Percentiles rank a stretch among this genome's conserved stretches.
Evolutionary conservation across 2,797 vertebrate genomes (phyloP).

Genomic region (Mastacembelus armatus): DNA sequence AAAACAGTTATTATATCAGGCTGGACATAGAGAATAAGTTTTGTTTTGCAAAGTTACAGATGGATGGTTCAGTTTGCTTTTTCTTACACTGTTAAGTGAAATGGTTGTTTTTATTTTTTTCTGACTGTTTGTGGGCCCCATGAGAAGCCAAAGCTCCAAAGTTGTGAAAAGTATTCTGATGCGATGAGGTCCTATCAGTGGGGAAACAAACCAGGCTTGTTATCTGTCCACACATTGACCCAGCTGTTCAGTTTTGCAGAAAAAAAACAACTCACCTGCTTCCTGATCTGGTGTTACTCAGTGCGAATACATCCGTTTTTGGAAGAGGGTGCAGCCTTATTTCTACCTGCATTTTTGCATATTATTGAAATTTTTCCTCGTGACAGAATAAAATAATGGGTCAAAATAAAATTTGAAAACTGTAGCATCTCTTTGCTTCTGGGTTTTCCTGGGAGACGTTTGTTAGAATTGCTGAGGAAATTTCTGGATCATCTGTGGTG

Average conservation of each 20-base stretch:
- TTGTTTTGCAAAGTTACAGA: neutral
- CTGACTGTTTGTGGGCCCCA: neutral
- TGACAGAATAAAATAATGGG: constrained; percentile 13
- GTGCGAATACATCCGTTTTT: neutral
- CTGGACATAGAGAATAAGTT: neutral
- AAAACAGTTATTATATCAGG: neutral
- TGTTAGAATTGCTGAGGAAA: constrained; percentile 8
- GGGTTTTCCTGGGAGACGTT: neutral
- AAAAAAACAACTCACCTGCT: neutral
- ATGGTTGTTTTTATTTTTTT: neutral
- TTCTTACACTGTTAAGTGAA: no score
- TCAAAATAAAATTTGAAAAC: constrained; percentile 27
- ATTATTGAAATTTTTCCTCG: constrained; percentile 23
- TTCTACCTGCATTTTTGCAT: neutral
- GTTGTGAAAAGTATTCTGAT: no score
- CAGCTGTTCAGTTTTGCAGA: neutral
- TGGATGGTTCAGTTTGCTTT: neutral
- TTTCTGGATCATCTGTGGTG: neutral
- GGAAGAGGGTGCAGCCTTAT: neutral
- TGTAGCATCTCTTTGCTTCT: neutral
- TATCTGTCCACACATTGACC: constrained; percentile 1
- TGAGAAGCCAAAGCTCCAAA: neutral
- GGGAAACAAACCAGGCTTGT: constrained; percentile 18
- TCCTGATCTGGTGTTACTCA: neutral
- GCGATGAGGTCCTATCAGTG: neutral